Conservation (phyloP, 2,113 vertebrate species). For the Guaruba guarouba region DNA sequence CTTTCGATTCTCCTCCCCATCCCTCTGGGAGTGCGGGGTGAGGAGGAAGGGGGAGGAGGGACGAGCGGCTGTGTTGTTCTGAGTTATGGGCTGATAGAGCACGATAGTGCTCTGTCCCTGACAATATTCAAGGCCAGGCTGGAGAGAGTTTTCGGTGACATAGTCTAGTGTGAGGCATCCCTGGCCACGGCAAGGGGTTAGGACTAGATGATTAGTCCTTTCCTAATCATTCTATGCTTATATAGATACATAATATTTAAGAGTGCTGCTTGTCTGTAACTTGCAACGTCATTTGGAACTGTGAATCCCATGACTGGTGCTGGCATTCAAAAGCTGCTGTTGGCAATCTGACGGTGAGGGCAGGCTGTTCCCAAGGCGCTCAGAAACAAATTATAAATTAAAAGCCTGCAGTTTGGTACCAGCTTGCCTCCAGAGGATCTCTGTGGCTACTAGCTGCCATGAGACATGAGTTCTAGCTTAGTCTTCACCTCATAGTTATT, state of each 20-base stretch:
- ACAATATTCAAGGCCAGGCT: not conserved
- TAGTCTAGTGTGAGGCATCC: not conserved
- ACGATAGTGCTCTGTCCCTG: not conserved
- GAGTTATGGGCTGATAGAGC: not conserved
- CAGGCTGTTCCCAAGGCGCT: not conserved
- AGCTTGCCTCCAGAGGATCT: not conserved
- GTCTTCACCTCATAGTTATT: not conserved
- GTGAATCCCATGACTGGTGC: not conserved
- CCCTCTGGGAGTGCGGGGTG: not conserved
- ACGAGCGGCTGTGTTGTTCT: not conserved
- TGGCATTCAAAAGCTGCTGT: not conserved
- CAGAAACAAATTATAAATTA: not conserved
- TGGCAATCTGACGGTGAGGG: not conserved
- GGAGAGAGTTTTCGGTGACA: not conserved
- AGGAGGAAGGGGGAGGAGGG: not conserved
- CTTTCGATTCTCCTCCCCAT: not conserved
- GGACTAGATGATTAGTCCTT: not conserved
- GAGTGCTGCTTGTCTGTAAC: not conserved
- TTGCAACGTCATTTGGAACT: not conserved
- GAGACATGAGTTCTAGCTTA: not conserved
- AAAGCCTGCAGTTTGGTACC: not conserved
- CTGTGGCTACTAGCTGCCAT: not conserved
- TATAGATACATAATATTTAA: not conserved
- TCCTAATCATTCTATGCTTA: not conserved
- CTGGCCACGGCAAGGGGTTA: not conserved